Conservation (phyloP, 2,113 vertebrate genomes). For the Pitta sordida region DNA sequence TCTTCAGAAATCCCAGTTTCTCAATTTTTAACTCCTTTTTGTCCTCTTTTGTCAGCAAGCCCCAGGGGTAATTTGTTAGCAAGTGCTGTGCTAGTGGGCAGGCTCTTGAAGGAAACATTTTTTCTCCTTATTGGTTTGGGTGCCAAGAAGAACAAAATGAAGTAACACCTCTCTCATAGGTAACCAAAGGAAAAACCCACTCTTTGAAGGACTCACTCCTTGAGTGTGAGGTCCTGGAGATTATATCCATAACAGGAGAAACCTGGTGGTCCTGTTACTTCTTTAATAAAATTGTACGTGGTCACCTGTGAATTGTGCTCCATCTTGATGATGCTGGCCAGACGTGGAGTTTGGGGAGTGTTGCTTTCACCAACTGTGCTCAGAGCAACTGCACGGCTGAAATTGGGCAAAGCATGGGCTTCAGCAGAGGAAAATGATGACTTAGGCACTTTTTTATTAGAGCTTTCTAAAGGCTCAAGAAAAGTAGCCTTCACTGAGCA, state of each 20-base stretch:
- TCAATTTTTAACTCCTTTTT: not conserved
- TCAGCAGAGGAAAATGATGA: not conserved
- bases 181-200: not conserved
- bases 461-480: not conserved
- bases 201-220: not conserved
- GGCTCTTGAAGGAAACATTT: not conserved
- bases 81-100: not conserved
- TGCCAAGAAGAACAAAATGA: not conserved
- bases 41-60: not conserved
- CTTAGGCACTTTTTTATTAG: not conserved
- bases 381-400: not conserved
- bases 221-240: not conserved
- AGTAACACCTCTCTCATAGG: not conserved
- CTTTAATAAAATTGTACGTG: not conserved
- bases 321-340: not conserved
- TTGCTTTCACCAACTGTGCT: not conserved
- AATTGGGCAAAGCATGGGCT: not conserved
- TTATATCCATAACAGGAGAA: not conserved
- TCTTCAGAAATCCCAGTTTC: not conserved
- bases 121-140: not conserved
- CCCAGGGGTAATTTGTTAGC: not conserved
- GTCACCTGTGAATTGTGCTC: not conserved
- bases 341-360: rapidly evolving
- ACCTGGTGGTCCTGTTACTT: not conserved
- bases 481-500: not conserved